phyloP scores from a whole-genome alignment of 2,113 vertebrate species.

The Oenanthe oenanthe region DNA sequence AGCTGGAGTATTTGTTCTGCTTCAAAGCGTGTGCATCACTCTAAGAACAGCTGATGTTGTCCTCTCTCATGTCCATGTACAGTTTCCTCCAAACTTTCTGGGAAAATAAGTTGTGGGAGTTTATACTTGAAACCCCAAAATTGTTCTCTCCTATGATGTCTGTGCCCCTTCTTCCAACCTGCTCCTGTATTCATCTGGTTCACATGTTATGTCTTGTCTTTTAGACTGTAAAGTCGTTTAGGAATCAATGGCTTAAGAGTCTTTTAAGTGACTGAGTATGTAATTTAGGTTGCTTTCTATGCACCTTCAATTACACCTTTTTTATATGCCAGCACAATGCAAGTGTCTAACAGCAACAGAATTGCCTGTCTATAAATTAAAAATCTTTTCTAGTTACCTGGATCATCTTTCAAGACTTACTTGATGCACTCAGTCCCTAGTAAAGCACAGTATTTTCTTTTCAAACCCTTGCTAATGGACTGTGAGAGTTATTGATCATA shows the following conservation, averaged over 20 bases:
- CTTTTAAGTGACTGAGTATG: background rate
- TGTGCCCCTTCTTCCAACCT: background rate
- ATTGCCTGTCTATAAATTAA: background rate
- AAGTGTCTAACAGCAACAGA: background rate
- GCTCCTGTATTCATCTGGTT: background rate
- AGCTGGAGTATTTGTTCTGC: background rate
- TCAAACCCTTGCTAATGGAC: background rate
- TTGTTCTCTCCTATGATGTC: background rate
- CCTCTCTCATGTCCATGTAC: background rate
- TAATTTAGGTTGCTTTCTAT: background rate
- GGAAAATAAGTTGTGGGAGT: background rate
- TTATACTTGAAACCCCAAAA: background rate
- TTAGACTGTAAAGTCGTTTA: background rate
- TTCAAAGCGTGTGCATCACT: background rate
- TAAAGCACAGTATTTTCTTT: background rate
- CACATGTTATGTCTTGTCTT: background rate
- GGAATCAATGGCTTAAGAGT: background rate
- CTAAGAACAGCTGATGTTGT: background rate
- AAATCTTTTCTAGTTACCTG: background rate
- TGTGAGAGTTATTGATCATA: background rate
- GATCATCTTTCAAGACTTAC: background rate
- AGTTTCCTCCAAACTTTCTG: background rate
- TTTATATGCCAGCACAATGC: background rate
- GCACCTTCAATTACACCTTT: background rate
- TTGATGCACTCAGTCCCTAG: background rate